Percentiles rank a stretch among this genome's conserved stretches.
Evolutionary conservation across 2,113 vertebrate genomes (phyloP).

Genomic region (Cichladusa arquata): DNA sequence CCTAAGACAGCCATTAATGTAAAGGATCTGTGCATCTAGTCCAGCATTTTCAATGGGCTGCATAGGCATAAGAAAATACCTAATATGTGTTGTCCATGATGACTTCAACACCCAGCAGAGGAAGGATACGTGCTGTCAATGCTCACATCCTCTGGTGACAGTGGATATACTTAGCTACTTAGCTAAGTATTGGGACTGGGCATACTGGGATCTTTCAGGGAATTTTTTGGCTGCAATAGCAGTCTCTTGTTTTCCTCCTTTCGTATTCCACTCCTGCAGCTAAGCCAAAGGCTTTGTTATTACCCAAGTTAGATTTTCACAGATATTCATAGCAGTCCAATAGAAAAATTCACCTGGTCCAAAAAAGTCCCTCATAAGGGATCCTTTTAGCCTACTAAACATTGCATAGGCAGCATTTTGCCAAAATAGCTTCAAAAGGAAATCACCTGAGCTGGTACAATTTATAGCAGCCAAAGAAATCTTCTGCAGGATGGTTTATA

Average conservation of each 20-base stretch:
- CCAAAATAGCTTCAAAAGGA: background rate
- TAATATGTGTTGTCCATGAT: background rate
- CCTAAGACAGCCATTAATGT: background rate
- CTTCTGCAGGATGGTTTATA: background rate
- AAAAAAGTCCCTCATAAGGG: background rate
- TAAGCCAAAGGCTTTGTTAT: background rate
- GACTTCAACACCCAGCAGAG: background rate
- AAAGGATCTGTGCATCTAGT: background rate
- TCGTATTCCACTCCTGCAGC: background rate
- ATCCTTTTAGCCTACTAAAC: background rate
- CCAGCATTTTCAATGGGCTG: background rate
- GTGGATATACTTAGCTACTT: background rate
- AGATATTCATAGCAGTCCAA: background rate
- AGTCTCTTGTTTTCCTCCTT: background rate
- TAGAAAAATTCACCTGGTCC: background rate
- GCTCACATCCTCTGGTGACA: background rate
- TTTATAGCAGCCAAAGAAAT: background rate
- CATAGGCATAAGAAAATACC: background rate
- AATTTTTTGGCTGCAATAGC: background rate
- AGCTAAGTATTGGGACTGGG: background rate
- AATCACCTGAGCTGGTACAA: background rate
- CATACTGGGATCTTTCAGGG: background rate
- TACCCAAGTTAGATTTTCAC: background rate
- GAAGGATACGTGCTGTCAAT: rapidly evolving
- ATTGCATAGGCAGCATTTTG: background rate